Evolutionary conservation across 2,888 invertebrate species (phyloP), one percentile per base, ranked within the genome.

Genomic region (Resseliella maxima): DNA sequence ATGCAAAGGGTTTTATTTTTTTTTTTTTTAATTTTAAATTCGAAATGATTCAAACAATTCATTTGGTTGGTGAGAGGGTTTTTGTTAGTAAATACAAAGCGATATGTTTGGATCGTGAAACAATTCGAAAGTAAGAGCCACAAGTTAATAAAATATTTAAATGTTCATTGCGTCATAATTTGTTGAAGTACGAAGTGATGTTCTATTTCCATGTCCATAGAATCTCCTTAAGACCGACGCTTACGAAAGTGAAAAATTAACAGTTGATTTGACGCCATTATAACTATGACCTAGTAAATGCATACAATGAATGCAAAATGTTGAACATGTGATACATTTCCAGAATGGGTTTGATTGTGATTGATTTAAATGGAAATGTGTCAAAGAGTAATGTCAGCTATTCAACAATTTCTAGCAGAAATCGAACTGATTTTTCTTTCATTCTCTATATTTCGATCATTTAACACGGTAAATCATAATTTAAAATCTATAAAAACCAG

Each of bases 381-480:
- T 72, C 72, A 72, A 72, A 12, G 72, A 31, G 31, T 8, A 41
- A 72, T 15, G n/a, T 35, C 35, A 27, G 31, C 59, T 24, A 50
- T 59, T 59, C 24, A 3, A 18, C 21, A 24, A 2, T 59, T 12
- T 24, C 59, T 59, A 24, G 3, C 27, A 59, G n/a, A 59, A 2
- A 35, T 72, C 72, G 31, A 31, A 72, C 31, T 72, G 72, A 72
- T 72, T 72, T 59, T 59, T 2, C 27, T 41, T n/a, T n/a, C n/a
- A n/a, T n/a, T n/a, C n/a, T 41, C 18, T 50, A 8, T 5, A 72
- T 72, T 21, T 72, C 72, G 72, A 35, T 72, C 72, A 72, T 72
- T 72, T 72, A 72, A 72, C 72, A 31, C 72, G 35, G 72, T 72
- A 72, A 72, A 72, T 72, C 72, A 72, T 72, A 72, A 72, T 72